A percentile compares a stretch with the other conserved stretches of the same genome.
Evolutionary conservation across 2,113 vertebrate species (phyloP).

Genomic region (Etheostoma spectabile): DNA sequence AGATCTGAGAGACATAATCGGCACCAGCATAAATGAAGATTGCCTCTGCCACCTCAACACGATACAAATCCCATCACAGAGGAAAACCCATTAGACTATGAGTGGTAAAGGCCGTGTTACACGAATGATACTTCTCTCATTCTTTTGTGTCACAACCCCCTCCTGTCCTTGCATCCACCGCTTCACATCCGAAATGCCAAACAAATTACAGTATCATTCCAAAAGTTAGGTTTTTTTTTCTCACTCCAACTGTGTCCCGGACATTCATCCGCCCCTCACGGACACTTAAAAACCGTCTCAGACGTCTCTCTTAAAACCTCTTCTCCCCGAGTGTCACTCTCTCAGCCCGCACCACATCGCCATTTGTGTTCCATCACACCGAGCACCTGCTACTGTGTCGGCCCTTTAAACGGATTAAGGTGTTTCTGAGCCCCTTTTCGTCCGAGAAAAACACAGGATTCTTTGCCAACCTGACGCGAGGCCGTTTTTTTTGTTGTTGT

Average conservation of each 20-base stretch:
- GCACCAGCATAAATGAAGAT: conserved; percentile 74
- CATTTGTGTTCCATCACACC: conserved; percentile 59
- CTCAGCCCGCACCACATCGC: conserved; percentile 59
- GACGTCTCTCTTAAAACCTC: conserved; percentile 72
- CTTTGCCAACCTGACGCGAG: conserved; percentile 74
- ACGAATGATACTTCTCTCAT: conserved; percentile 49
- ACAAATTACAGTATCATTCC: conserved; percentile 73
- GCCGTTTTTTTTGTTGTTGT: conserved; percentile 41
- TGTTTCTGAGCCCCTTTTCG: conserved; percentile 73
- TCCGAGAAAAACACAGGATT: conserved; percentile 70
- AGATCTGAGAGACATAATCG: conserved; percentile 54
- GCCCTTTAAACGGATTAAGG: conserved; percentile 74
- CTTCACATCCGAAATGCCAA: conserved; percentile 67
- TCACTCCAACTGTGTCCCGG: conserved; percentile 69
- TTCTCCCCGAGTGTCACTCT: conserved; percentile 67
- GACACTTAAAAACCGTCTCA: conserved; percentile 63
- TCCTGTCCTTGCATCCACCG: conserved; percentile 18
- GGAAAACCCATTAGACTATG: conserved; percentile 33
- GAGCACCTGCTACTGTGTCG: conserved; percentile 70
- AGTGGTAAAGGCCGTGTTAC: conserved; percentile 35
- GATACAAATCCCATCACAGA: conserved; percentile 32
- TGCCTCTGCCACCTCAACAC: conserved; percentile 58
- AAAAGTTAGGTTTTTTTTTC: conserved; percentile 64
- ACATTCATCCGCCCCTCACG: conserved; percentile 55
- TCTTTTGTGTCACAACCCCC: conserved; percentile 52